phyloP scores from a whole-genome alignment of 2,888 invertebrate genomes.

The Ophraella communa region DNA sequence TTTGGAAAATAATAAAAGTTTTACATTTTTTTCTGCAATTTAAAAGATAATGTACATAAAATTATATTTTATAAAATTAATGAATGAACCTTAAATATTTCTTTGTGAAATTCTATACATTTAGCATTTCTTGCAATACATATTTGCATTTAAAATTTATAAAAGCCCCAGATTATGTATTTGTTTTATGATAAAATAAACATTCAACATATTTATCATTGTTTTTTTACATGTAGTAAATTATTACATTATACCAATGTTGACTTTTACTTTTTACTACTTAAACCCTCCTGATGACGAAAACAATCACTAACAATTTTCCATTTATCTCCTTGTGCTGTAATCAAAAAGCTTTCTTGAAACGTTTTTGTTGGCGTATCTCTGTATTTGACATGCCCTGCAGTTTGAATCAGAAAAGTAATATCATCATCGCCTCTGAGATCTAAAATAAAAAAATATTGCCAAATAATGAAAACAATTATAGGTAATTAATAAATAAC shows the following conservation, averaged over 20 bases:
- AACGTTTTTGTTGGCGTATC: constrained; percentile 70
- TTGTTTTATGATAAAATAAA: constrained; percentile 41
- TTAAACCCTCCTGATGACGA: constrained; percentile 71
- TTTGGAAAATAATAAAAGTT: no score
- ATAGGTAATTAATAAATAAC: not conserved
- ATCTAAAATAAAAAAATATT: constrained; percentile 61
- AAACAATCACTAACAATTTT: constrained; percentile 92
- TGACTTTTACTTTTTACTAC: constrained; percentile 30
- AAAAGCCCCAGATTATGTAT: constrained; percentile 46
- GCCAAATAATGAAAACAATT: no score
- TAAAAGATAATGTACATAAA: no score
- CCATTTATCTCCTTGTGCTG: constrained; percentile 90
- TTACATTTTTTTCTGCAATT: no score
- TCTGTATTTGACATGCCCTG: constrained; percentile 80
- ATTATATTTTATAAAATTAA: no score
- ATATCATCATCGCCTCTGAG: constrained; percentile 77
- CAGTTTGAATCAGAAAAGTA: constrained; percentile 83
- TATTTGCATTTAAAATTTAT: constrained; percentile 39
- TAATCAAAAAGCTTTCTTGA: constrained; percentile 86
- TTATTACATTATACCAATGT: no score
- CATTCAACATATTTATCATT: constrained; percentile 22
- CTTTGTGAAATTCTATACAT: not conserved
- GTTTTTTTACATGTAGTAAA: no score
- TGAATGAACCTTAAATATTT: no score
- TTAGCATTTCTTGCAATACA: constrained; percentile 26